These are phyloP conservation scores for Gulo gulo DNA, from an alignment of 2,113 vertebrate species.

Conservation along the genomic window DNA sequence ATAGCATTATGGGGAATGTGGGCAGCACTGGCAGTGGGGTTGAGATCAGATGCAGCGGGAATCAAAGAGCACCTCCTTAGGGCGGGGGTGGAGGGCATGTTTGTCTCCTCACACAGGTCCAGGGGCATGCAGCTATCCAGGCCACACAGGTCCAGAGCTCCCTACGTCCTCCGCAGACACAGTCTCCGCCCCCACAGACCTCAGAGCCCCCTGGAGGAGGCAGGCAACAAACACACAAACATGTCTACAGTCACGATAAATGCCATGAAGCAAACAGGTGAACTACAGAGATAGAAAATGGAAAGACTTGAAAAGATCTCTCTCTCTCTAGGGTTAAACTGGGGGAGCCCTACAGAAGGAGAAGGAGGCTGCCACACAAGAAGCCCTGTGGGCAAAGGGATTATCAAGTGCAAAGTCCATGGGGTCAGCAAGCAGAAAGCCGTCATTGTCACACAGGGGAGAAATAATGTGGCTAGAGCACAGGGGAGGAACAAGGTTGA, in stretches of 20 bases:
- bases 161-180: background rate
- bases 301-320: background rate
- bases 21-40: background rate
- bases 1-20: background rate
- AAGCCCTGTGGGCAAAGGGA: background rate
- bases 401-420: background rate
- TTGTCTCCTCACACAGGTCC: background rate
- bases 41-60: background rate
- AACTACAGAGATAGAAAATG: background rate
- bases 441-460: background rate
- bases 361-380: background rate
- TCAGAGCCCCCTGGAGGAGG: background rate
- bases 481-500: too few species aligned
- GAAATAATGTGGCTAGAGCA: too few species aligned
- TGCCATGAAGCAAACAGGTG: background rate
- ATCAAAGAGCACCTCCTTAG: background rate
- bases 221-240: background rate
- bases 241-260: background rate
- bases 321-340: background rate
- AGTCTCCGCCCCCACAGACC: background rate
- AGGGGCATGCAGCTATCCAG: background rate
- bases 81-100: background rate
- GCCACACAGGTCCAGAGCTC: background rate
- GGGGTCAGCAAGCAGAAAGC: background rate
- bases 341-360: background rate